These are phyloP conservation scores for Orthonychiurus folsomi DNA, from an alignment of 2,888 invertebrate genomes.

Conservation along the genomic window DNA sequence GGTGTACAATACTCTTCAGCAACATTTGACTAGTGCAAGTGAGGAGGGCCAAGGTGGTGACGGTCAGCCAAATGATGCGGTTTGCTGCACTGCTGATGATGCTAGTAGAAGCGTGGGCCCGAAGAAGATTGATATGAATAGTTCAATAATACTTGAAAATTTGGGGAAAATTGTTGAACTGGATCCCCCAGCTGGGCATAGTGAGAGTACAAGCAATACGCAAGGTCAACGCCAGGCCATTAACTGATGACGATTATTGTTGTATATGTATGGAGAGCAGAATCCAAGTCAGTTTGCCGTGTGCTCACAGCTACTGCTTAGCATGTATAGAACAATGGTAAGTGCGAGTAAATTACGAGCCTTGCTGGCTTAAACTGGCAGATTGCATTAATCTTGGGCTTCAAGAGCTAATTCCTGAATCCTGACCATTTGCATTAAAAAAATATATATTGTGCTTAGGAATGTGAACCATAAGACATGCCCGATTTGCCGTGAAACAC, in stretches of 20 bases:
- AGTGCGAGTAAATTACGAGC: constrained; percentile 29
- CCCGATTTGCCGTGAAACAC: constrained; percentile 57
- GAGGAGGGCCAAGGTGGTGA: not conserved
- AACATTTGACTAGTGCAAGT: constrained; percentile 17
- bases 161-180: no score
- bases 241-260: constrained; percentile 51
- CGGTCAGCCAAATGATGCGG: no score
- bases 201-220: no score
- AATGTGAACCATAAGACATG: constrained; percentile 60
- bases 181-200: no score
- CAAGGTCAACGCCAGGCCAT: no score
- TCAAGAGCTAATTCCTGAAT: no score
- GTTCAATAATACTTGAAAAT: no score
- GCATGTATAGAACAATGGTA: constrained; percentile 65
- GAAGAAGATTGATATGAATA: not conserved
- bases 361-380: not conserved
- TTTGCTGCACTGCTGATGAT: no score
- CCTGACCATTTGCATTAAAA: not conserved
- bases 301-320: constrained; percentile 61
- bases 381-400: no score
- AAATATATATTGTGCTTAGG: constrained; percentile 45
- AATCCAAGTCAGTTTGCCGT: constrained; percentile 59
- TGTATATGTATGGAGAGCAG: constrained; percentile 63
- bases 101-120: no score
- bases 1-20: constrained; percentile 28